Evolutionary conservation across 2,888 invertebrate genomes (phyloP).

Genomic region (Philereme transversata): DNA sequence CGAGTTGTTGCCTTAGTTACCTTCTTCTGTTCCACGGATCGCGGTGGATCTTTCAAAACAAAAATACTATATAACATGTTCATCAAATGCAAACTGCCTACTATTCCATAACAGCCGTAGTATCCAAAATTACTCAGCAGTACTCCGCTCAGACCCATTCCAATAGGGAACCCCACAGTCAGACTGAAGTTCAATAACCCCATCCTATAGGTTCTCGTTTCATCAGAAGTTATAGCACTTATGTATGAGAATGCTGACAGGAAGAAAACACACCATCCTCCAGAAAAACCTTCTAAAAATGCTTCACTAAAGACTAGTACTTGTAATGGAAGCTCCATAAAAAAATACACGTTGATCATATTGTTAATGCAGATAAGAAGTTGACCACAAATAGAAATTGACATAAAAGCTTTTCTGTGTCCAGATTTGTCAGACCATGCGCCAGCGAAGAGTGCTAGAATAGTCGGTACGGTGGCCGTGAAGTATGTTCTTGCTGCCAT

Average conservation of each 20-base stretch:
- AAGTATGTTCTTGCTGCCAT: slow-evolving; percentile 91
- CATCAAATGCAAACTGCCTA: slow-evolving; percentile 86
- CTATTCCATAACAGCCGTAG: slow-evolving; percentile 89
- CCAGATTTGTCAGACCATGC: slow-evolving; percentile 88
- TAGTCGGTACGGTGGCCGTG: slow-evolving; percentile 90
- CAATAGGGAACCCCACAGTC: slow-evolving; percentile 94
- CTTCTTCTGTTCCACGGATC: slow-evolving; percentile 59
- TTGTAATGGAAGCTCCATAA: slow-evolving; percentile 89
- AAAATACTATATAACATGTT: slow-evolving; percentile 87
- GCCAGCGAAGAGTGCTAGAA: slow-evolving; percentile 90
- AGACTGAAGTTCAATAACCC: slow-evolving; percentile 93
- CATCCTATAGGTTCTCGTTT: slow-evolving; percentile 91
- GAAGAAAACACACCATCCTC: slow-evolving; percentile 92
- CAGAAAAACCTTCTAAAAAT: slow-evolving; percentile 89
- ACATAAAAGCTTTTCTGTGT: slow-evolving; percentile 88
- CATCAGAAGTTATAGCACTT: slow-evolving; percentile 90
- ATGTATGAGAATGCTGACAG: slow-evolving; percentile 93
- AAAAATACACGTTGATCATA: slow-evolving; percentile 89
- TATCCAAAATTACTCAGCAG: slow-evolving; percentile 88
- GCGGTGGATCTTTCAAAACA: slow-evolving; percentile 85
- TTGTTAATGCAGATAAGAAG: slow-evolving; percentile 88
- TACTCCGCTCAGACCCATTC: slow-evolving; percentile 92
- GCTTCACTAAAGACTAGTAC: slow-evolving; percentile 89
- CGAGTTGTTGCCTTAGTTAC: slow-evolving; percentile 39
- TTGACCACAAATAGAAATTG: slow-evolving; percentile 89